A percentile compares a stretch with the other conserved stretches of the same genome.
These are phyloP conservation scores for Dryobotodes eremita DNA, from an alignment of 2,888 invertebrate species.

Conservation along the genomic window DNA sequence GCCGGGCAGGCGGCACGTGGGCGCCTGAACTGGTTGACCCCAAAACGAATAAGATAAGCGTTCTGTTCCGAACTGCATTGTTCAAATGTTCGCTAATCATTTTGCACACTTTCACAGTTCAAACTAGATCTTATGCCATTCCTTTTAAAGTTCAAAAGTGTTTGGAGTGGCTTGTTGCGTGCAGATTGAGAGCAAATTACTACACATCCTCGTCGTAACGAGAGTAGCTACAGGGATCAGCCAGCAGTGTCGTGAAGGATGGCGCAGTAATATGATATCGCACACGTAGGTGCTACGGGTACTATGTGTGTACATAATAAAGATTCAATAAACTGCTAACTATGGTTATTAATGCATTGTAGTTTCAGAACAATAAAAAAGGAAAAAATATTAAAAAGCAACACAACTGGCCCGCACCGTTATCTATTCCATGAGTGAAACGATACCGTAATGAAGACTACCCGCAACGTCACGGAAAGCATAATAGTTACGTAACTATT, in stretches of 20 bases:
- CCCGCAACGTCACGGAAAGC: conserved; percentile 17
- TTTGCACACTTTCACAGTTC: conserved; percentile 14
- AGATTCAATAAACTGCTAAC: background rate
- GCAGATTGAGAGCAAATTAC: conserved; percentile 44
- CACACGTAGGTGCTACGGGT: background rate
- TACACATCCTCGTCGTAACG: conserved; percentile 54
- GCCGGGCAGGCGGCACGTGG: conserved; percentile 36
- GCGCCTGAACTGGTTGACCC: conserved; percentile 72
- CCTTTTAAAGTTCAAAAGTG: conserved; percentile 28
- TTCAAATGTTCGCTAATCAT: conserved; percentile 48
- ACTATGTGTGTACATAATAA: background rate
- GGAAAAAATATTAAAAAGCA: background rate
- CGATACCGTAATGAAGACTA: background rate
- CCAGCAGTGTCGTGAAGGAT: conserved; percentile 17
- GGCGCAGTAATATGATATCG: conserved; percentile 16
- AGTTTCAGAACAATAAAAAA: background rate
- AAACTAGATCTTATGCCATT: conserved; percentile 41
- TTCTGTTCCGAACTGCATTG: conserved; percentile 66
- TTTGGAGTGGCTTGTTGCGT: background rate
- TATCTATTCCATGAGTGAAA: background rate
- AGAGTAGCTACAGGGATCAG: conserved; percentile 15
- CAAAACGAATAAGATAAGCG: conserved; percentile 76
- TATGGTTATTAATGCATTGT: background rate
- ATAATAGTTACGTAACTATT: conserved; percentile 28
- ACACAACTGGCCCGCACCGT: background rate